These are phyloP conservation scores for Drosophila grimshawi DNA, from an alignment of 1,140 invertebrate species.

Conservation along the genomic window DNA sequence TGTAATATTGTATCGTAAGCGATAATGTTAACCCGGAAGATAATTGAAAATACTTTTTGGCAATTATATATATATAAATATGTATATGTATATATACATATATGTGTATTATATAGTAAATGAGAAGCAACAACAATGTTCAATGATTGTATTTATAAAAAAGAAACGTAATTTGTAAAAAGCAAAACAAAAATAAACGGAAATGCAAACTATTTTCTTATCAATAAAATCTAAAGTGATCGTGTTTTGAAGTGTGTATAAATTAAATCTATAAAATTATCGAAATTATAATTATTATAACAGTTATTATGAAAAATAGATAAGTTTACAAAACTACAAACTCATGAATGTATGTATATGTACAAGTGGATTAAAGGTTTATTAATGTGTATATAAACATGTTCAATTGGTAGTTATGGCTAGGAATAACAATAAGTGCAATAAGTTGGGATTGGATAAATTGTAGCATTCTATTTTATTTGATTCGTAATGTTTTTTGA, in stretches of 20 bases:
- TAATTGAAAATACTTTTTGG: constrained; percentile 67
- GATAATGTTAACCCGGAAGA: constrained; percentile 68
- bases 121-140: constrained; percentile 44
- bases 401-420: too few relatives aligned
- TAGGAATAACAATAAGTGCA: too few relatives aligned
- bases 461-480: too few relatives aligned
- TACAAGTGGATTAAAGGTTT: too few relatives aligned
- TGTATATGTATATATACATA: constrained; percentile 7
- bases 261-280: constrained; percentile 16
- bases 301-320: neutral
- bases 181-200: constrained; percentile 41
- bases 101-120: constrained; percentile 34
- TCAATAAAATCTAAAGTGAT: constrained; percentile 24
- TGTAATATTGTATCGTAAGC: constrained; percentile 64
- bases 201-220: constrained; percentile 56
- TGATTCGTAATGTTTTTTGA: too few relatives aligned
- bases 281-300: too few relatives aligned
- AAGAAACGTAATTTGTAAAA: constrained; percentile 40
- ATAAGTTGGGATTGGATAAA: too few relatives aligned
- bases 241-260: constrained; percentile 21
- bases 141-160: constrained; percentile 46
- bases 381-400: too few relatives aligned
- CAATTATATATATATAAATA: constrained; percentile 42
- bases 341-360: too few relatives aligned
- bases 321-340: too few relatives aligned